Base-by-base conservation (phyloP, 2,888 invertebrate genomes). In the Abrostola triplasia region DNA sequence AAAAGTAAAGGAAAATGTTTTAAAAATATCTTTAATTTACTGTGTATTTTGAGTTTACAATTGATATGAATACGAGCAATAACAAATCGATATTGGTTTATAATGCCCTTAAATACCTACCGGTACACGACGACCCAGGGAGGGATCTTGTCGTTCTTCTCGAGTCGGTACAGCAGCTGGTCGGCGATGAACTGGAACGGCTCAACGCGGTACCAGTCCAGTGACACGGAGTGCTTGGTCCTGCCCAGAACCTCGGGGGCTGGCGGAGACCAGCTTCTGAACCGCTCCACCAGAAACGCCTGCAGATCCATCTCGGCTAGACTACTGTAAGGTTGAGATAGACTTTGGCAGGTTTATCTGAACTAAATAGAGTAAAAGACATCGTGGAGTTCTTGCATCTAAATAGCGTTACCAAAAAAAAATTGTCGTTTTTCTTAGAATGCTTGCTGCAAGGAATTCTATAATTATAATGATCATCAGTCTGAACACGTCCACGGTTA, bases 41-140 rank as follows among this genome's bases (percentile, higher is more conserved):
- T n/a, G n/a, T n/a, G n/a, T n/a, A n/a, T n/a, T n/a, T n/a, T 24
- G 24, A 24, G 24, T 24, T 24, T 1, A 24, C 6, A 6, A 44
- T 44, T 40, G 10, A 0, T 10, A 40, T 1, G 5, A 40, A 7
- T 10, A 9, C 7, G 5, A 40, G 7, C 1, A 40, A 0, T 40
- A 40, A 4, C 1, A 40, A 7, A 5, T 40, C 5, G 40, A 40
- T 40, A 9, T 40, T 7, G 7, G 1, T 40, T 7, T 1, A 4
- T 40, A 9, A 10, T 40, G 7, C 9, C 10, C 7, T 11, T n/a
- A 6, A 5, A n/a, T 4, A 48, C 57, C 49, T 63, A 92, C 94
- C 92, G 87, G 64, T 95, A 95, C 0, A 92, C 91, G 0, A 87
- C 77, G 0, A 85, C 71, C 95, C 95, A 95, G 0, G 88, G 84